Evolutionary conservation across 2,888 invertebrate species (phyloP).

Genomic region (Tenthredo livida): DNA sequence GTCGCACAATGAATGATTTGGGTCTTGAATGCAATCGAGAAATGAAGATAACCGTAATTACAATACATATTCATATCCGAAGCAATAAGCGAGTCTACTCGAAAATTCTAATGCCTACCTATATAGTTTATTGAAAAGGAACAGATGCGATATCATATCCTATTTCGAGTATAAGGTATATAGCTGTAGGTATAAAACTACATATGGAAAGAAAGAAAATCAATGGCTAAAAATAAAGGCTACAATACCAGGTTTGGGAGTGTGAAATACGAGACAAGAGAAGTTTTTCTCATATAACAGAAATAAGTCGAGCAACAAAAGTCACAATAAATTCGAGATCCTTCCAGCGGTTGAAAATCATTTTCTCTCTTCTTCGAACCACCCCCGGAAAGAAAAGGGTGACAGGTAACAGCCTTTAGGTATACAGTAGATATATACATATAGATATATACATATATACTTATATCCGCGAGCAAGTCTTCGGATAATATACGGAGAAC

Average conservation of each 20-base stretch:
- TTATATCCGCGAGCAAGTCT: background rate
- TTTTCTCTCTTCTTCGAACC: constrained; percentile 28
- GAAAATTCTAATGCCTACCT: background rate
- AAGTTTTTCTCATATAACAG: constrained; percentile 6
- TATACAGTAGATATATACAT: background rate
- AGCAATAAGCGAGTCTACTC: background rate
- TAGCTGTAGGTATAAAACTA: background rate
- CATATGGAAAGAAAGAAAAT: constrained; percentile 8
- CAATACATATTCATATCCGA: background rate
- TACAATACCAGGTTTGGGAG: background rate
- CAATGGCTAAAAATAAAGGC: background rate
- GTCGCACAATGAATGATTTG: background rate
- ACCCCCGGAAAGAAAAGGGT: background rate
- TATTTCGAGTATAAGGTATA: background rate
- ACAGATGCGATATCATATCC: background rate
- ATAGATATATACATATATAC: background rate
- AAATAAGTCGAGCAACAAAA: constrained; percentile 28
- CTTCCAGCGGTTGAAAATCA: constrained; percentile 28
- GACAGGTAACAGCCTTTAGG: constrained; percentile 39
- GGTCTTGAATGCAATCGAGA: background rate
- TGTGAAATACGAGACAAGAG: constrained; percentile 28
- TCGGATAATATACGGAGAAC: constrained; percentile 15
- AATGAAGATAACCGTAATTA: background rate
- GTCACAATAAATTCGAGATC: constrained; percentile 5
- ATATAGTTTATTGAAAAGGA: background rate